A percentile compares a stretch with the other conserved stretches of the same genome.
Conservation (phyloP, 1,140 invertebrate genomes). For the Drosophila prosaltans region DNA sequence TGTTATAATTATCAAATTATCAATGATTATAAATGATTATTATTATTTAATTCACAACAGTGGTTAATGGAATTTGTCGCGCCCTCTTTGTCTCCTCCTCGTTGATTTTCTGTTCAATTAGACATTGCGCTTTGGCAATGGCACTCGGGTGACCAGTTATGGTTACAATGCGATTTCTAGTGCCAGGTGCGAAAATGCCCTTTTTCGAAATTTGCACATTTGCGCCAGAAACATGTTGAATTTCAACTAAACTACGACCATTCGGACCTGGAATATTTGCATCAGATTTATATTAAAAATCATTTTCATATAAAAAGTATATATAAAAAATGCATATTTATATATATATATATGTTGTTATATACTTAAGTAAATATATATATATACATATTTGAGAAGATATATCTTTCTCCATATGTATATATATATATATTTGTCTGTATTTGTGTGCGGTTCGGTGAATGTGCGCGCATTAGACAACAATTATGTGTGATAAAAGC, state of each 20-base stretch:
- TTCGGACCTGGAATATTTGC: constrained; percentile 88
- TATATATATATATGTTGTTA: constrained; percentile 7
- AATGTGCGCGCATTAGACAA: constrained; percentile 14
- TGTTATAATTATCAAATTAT: background rate
- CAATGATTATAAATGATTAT: constrained; percentile 3
- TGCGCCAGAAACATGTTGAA: constrained; percentile 97
- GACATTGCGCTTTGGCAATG: constrained; percentile 94
- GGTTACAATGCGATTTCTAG: constrained; percentile 97
- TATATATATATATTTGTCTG: constrained; percentile 9
- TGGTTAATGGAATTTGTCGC: constrained; percentile 92
- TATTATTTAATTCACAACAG: constrained; percentile 85
- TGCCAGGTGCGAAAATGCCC: constrained; percentile 97
- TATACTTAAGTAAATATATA: constrained; percentile 24
- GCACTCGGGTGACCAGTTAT: constrained; percentile 94
- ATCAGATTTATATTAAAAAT: constrained; percentile 77
- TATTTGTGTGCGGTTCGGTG: constrained; percentile 9
- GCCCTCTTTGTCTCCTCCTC: constrained; percentile 97
- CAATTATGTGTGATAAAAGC: constrained; percentile 3
- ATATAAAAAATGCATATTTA: constrained; percentile 14
- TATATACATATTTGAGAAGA: constrained; percentile 19
- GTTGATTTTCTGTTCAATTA: constrained; percentile 97
- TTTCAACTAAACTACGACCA: constrained; percentile 97
- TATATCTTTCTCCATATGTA: background rate
- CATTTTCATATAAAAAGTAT: constrained; percentile 23
- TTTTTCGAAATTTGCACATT: constrained; percentile 99